Evolutionary conservation across 2,888 invertebrate species (phyloP).

Genomic region (Meandrusa payeni): DNA sequence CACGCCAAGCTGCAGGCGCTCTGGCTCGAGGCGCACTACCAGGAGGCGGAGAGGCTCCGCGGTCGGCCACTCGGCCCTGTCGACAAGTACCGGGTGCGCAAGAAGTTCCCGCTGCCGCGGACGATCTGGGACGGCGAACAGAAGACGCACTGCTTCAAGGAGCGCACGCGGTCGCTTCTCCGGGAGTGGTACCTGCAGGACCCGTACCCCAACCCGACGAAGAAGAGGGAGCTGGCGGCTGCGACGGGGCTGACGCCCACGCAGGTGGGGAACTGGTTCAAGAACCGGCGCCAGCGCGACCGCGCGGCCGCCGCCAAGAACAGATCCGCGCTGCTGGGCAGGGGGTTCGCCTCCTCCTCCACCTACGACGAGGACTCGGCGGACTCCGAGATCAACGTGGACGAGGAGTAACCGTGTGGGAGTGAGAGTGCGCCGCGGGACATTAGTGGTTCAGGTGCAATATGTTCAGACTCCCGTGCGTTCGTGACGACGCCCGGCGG

Average conservation of each 20-base stretch:
- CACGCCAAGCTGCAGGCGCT: conserved; percentile 96
- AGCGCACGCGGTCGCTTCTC: conserved; percentile 95
- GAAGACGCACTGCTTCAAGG: conserved; percentile 99
- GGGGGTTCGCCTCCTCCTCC: conserved; percentile 75
- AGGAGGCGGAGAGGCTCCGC: conserved; percentile 97
- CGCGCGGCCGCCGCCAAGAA: conserved; percentile 98
- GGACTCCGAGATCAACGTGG: conserved; percentile 77
- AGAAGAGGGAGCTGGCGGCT: conserved; percentile 97
- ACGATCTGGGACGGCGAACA: conserved; percentile 99
- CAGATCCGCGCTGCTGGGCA: conserved; percentile 86
- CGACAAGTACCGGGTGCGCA: conserved; percentile 91
- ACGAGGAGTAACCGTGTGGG: conserved; percentile 72
- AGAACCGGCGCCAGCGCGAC: conserved; percentile 98
- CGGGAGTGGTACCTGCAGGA: conserved; percentile 99
- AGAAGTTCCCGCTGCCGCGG: conserved; percentile 98
- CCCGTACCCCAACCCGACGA: conserved; percentile 98
- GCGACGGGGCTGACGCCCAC: conserved; percentile 97
- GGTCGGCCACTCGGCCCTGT: conserved; percentile 93
- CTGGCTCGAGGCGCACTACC: conserved; percentile 99
- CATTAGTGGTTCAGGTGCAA: conserved; percentile 54
- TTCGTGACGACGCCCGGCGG: no score
- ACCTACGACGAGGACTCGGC: conserved; percentile 77
- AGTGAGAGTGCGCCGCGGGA: conserved; percentile 24
- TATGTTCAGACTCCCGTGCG: conserved; percentile 31
- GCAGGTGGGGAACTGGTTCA: conserved; percentile 98